Evolutionary conservation across 2,888 invertebrate genomes (phyloP).

Genomic region (Cheilosia impressa): DNA sequence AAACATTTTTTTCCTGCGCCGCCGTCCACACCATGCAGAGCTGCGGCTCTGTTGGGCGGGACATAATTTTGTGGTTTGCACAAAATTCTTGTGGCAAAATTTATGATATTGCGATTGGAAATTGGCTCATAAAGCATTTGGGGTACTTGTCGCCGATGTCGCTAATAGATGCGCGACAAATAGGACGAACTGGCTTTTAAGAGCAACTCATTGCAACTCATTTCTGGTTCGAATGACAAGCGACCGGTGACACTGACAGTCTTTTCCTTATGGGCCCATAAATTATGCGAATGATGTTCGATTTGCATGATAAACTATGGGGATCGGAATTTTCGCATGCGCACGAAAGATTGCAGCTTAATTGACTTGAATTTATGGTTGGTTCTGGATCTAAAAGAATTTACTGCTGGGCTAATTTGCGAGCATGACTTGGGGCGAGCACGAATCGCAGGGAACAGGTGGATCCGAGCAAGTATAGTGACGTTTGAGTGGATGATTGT

Average conservation of each 20-base stretch:
- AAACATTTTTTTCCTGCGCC: neutral
- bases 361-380: constrained; percentile 54
- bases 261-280: constrained; percentile 38
- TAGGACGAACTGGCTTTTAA: constrained; percentile 32
- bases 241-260: constrained; percentile 47
- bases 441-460: constrained; percentile 4
- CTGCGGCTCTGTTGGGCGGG: constrained; percentile 4
- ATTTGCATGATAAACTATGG: constrained; percentile 54
- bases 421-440: neutral
- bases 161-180: constrained; percentile 26
- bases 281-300: constrained; percentile 37
- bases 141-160: constrained; percentile 10
- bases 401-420: constrained; percentile 6
- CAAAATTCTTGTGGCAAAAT: constrained; percentile 60
- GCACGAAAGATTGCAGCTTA: constrained; percentile 35
- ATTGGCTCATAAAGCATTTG: constrained; percentile 7
- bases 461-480: constrained; percentile 1
- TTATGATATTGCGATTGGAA: constrained; percentile 51
- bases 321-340: constrained; percentile 1
- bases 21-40: neutral
- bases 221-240: constrained; percentile 24
- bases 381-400: neutral
- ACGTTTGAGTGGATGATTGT: neutral
- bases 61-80: constrained; percentile 44
- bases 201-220: constrained; percentile 18